Evolutionary conservation across 2,797 vertebrate species (phyloP), one percentile per base, ranked within the genome.

Genomic region (Sphenodon punctatus): DNA sequence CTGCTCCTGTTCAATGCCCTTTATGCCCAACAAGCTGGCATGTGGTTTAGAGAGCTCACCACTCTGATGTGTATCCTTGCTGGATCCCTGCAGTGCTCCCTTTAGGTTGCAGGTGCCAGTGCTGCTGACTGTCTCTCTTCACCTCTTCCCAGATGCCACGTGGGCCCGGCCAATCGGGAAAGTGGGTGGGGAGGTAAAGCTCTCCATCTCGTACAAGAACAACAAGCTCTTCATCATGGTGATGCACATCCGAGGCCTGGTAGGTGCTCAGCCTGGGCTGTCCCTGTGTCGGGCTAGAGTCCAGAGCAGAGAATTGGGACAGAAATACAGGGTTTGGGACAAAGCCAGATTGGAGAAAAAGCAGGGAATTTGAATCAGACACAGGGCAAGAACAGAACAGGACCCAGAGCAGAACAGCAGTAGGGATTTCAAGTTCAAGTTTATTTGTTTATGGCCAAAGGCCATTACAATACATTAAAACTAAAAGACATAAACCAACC

Each of bases 191-290:
- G 97, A 99, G 88, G 97, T 99, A 85, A 99, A 99, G 78, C 96
- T 99, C 22, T 99, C 98, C 45, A 97, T 99, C 91, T 98, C 97
- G 91, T 99, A 98, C 93, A 99, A 97, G 93, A 98, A 97, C 75
- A 97, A 98, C 84, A 98, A 98, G 45, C 97, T 99, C 58, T 98
- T 98, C 95, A 98, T 99, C 94, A 99, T 99, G 98, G 98, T 99
- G 82, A 99, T 99, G 97, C 97, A 99, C 94, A 99, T 99, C 43
- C 94, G 98, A 75, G 97, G 97, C 48, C 95, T 99, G 97, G 98
- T 99, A 93, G 96, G 97, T 96, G 4, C 17, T 39, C 15, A 6
- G 7, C 5, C 5, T 17, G 7, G 14, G 15, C 22, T 53, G 16
- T 39, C 66, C 20, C 49, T 22, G 34, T 30, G 9, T n/a, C n/a